Evolutionary conservation across 2,888 invertebrate genomes (phyloP).

Genomic region (Nesidiocoris tenuis): DNA sequence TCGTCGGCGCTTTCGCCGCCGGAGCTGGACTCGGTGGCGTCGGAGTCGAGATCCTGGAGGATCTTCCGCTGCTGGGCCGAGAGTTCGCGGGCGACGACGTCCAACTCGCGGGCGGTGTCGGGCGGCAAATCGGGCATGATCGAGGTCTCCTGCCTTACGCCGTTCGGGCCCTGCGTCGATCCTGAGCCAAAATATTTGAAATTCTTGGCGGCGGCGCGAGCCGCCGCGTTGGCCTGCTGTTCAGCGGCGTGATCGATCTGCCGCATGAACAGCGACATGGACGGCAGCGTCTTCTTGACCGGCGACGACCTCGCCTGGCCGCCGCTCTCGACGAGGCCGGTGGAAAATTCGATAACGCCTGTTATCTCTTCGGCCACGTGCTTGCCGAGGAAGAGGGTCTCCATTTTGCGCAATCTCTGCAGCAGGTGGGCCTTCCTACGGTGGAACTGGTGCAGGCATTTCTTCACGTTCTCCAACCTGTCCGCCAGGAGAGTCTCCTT

Average conservation of each 20-base stretch:
- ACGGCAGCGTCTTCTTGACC: slow-evolving; percentile 52
- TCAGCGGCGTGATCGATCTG: slow-evolving; percentile 59
- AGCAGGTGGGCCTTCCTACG: slow-evolving; percentile 70
- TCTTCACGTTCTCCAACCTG: slow-evolving; percentile 58
- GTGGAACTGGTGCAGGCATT: slow-evolving; percentile 64
- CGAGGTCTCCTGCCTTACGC: slow-evolving; percentile 45
- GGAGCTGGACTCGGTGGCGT: slow-evolving; percentile 90
- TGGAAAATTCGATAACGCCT: slow-evolving; percentile 66
- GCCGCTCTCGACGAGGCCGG: slow-evolving; percentile 44
- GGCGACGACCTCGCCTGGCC: slow-evolving; percentile 29
- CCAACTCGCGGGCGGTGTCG: slow-evolving; percentile 60
- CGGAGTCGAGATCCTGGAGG: slow-evolving; percentile 79
- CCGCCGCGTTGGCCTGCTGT: slow-evolving; percentile 53
- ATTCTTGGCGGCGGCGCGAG: slow-evolving; percentile 50
- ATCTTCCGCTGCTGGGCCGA: slow-evolving; percentile 71
- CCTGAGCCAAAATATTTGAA: slow-evolving; percentile 61
- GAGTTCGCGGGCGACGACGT: slow-evolving; percentile 71
- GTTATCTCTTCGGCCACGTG: slow-evolving; percentile 77
- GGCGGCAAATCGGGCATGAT: slow-evolving; percentile 47
- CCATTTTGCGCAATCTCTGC: slow-evolving; percentile 72
- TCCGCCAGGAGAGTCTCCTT: slow-evolving; percentile 55
- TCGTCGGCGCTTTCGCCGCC: slow-evolving; percentile 94
- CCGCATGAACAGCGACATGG: slow-evolving; percentile 61
- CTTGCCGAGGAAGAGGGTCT: slow-evolving; percentile 71
- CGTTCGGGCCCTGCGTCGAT: slow-evolving; percentile 51